Base-by-base conservation (phyloP, 2,113 vertebrate species). In the Plestiodon gilberti region DNA sequence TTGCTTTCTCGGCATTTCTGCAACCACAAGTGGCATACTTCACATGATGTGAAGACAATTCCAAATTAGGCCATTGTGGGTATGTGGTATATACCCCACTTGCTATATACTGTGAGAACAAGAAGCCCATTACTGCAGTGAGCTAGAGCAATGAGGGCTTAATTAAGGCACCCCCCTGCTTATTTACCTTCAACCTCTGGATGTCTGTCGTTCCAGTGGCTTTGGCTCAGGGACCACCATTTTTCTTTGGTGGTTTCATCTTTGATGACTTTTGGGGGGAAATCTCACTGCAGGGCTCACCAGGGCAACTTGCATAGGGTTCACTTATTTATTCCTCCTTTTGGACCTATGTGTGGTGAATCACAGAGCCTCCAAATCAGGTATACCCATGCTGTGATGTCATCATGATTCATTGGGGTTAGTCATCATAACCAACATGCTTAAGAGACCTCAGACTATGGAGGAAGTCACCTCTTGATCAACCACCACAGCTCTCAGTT, bases 1-100 rank as follows among this genome's bases (percentile, higher is more conserved):
- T 81, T 94, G 89, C 78, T 93, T 89, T 88, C 65, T 89, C 55
- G 40, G 71, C 40, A n/a, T 55, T 83, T 89, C 92, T 91, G 87
- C 77, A 88, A 86, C 75, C 85, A 85, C 92, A 91, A 77, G 83
- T 71, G 71, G 38, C 82, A 76, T 23, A 75, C 33, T 48, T 20
- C 57, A 75, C 40, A 65, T 52, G 40, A 84, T 74, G 28, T 43
- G 15, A 62, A 67, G 40, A 43, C 28, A 82, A 71, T 35, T 28
- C 38, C 71, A 84, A 64, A 43, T 59, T 73, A 73, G 67, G 38
- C 8, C 9, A 10, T 15, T 25, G 18, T 22, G 20, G 18, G 57
- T n/a, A 6, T 43, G 25, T n/a, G 22, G 18, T 33, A 14, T 61
- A 33, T 61, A 61, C 3, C 33, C 35, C 22, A 52, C n/a, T 33